A percentile compares a stretch with the other conserved stretches of the same genome.
phyloP scores from a whole-genome alignment of 35 echinoderm and acorn worm species.

The Ophioderma brevispina region DNA sequence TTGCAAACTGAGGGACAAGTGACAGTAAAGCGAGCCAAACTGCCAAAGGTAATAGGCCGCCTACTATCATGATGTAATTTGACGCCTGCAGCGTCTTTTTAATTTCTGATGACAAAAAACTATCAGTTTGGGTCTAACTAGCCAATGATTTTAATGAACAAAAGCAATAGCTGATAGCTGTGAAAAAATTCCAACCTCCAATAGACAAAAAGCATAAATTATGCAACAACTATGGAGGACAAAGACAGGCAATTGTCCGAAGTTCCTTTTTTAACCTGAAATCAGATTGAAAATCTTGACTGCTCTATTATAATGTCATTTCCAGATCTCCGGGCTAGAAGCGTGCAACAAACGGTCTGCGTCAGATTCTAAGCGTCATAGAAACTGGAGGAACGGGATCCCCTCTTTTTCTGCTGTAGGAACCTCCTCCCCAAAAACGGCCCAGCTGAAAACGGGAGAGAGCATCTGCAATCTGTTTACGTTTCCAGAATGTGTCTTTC shows the following conservation, averaged over 20 bases:
- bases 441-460: too few species aligned
- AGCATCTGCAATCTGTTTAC: too few species aligned
- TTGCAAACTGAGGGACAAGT: too few species aligned
- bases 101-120: not conserved
- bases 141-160: not conserved
- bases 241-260: not conserved
- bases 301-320: not conserved
- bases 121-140: not conserved
- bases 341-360: not conserved
- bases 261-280: not conserved
- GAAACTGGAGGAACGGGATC: not conserved
- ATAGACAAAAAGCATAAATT: conserved; percentile 18
- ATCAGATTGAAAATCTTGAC: not conserved
- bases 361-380: not conserved
- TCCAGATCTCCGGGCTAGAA: not conserved
- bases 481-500: not conserved
- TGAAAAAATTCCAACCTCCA: not conserved
- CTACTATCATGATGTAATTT: not conserved
- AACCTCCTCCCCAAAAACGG: too few species aligned
- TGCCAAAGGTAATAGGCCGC: not conserved
- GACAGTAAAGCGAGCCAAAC: not conserved
- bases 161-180: not conserved
- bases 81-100: not conserved
- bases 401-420: too few species aligned
- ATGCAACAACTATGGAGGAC: not conserved